Evolutionary conservation across 2,888 invertebrate species (phyloP).

Genomic region (Sphaerophoria rueppellii): DNA sequence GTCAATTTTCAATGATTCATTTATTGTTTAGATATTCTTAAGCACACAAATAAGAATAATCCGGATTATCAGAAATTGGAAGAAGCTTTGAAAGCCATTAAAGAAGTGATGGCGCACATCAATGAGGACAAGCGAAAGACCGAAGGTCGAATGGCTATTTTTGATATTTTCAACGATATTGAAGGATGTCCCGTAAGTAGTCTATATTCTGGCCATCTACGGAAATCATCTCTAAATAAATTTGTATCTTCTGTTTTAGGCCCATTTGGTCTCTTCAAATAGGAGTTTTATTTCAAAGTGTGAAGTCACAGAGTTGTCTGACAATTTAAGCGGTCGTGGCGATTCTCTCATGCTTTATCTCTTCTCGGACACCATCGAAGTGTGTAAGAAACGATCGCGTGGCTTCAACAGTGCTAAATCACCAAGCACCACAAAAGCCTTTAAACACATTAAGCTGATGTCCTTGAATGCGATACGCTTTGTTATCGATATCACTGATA

Average conservation of each 20-base stretch:
- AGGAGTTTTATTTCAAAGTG: constrained; percentile 93
- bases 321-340: constrained; percentile 92
- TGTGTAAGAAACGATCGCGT: constrained; percentile 93
- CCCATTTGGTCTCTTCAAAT: constrained; percentile 96
- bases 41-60: constrained; percentile 94
- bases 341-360: constrained; percentile 94
- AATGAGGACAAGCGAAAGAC: constrained; percentile 99
- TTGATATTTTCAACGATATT: constrained; percentile 98
- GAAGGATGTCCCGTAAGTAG: constrained; percentile 95
- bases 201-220: not conserved
- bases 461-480: constrained; percentile 94
- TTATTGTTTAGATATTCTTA: constrained; percentile 90
- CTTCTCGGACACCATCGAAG: constrained; percentile 97
- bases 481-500: constrained; percentile 95
- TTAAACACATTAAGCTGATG: constrained; percentile 95
- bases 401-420: constrained; percentile 88
- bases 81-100: constrained; percentile 92
- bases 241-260: constrained; percentile 82
- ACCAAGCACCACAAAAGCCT: constrained; percentile 90
- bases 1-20: not conserved
- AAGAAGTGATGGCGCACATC: constrained; percentile 97
- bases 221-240: not conserved
- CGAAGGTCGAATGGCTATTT: constrained; percentile 97
- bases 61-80: constrained; percentile 93
- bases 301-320: constrained; percentile 93